A percentile compares a stretch with the other conserved stretches of the same genome.
These are phyloP conservation scores for Morinoia aosen DNA, from an alignment of 2,888 invertebrate genomes.

Conservation along the genomic window DNA sequence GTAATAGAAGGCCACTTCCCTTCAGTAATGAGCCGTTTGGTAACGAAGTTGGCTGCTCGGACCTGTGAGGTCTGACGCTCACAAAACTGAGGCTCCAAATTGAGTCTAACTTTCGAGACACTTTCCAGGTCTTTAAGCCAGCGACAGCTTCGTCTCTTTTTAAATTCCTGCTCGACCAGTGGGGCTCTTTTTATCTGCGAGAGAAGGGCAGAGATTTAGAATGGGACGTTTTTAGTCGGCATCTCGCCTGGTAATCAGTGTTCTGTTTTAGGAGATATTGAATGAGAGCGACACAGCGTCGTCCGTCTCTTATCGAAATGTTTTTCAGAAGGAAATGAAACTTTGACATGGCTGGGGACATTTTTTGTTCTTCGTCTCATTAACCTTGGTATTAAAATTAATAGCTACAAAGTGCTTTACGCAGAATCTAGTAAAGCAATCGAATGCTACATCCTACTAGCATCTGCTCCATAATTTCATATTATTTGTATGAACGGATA, in stretches of 20 bases:
- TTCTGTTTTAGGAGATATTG: not conserved
- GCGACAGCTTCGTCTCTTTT: not conserved
- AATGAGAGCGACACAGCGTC: not conserved
- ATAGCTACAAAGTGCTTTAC: not conserved
- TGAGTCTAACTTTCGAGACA: constrained; percentile 12
- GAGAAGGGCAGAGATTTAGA: not conserved
- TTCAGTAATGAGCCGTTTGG: constrained; percentile 1
- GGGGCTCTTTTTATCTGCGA: not conserved
- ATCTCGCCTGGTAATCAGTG: not conserved
- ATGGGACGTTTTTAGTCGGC: not conserved
- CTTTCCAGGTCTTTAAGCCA: not conserved
- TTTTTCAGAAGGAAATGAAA: not conserved
- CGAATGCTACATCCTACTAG: too few relatives aligned
- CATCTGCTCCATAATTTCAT: too few relatives aligned
- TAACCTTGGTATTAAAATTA: not conserved
- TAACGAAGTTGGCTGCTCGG: not conserved
- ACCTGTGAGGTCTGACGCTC: not conserved
- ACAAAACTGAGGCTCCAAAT: not conserved
- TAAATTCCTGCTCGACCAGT: not conserved
- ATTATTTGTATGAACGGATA: too few relatives aligned
- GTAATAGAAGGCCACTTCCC: constrained; percentile 9
- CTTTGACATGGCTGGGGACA: not conserved
- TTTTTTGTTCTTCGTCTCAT: not conserved
- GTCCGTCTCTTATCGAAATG: not conserved
- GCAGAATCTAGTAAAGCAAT: too few relatives aligned